Percentiles rank a stretch among this genome's conserved stretches.
Conservation (phyloP, 2,113 vertebrate genomes). For the Plectropomus leopardus region DNA sequence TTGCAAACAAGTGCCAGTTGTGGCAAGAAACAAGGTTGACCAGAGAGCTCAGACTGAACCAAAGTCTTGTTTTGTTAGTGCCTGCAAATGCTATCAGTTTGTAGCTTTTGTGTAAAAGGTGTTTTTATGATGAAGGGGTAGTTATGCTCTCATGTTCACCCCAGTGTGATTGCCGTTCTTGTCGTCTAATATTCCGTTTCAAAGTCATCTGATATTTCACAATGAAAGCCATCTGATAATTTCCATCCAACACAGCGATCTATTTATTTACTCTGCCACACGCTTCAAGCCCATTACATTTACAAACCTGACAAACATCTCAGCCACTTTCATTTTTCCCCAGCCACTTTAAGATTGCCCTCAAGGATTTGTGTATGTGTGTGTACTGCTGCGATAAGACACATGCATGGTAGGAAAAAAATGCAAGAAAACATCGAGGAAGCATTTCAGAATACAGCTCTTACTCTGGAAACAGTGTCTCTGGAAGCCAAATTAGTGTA, state of each 20-base stretch:
- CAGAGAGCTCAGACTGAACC: not conserved
- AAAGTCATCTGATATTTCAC: slow-evolving; percentile 37
- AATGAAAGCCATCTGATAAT: slow-evolving; percentile 46
- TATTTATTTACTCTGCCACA: slow-evolving; percentile 43
- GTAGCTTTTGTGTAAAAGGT: not conserved
- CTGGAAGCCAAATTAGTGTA: slow-evolving; percentile 48
- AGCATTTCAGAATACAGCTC: slow-evolving; percentile 21
- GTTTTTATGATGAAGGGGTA: slow-evolving; percentile 18
- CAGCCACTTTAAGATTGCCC: slow-evolving; percentile 42
- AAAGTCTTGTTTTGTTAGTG: not conserved
- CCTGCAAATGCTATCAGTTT: not conserved
- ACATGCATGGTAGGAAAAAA: slow-evolving; percentile 1
- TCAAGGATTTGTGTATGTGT: slow-evolving; percentile 55
- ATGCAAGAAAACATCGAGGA: slow-evolving; percentile 19
- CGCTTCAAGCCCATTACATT: slow-evolving; percentile 49
- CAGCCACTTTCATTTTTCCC: slow-evolving; percentile 41
- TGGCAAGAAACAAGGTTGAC: not conserved
- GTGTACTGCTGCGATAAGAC: slow-evolving; percentile 46
- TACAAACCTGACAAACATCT: slow-evolving; percentile 54
- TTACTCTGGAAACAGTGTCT: slow-evolving; percentile 38
- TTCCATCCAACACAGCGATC: slow-evolving; percentile 34
- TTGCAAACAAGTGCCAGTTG: not conserved
- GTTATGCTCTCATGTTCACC: not conserved
- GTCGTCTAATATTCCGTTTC: slow-evolving; percentile 15
- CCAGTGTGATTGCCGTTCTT: not conserved